These are phyloP conservation scores for Dinomys branickii DNA, from an alignment of 2,113 vertebrate species.

Conservation along the genomic window DNA sequence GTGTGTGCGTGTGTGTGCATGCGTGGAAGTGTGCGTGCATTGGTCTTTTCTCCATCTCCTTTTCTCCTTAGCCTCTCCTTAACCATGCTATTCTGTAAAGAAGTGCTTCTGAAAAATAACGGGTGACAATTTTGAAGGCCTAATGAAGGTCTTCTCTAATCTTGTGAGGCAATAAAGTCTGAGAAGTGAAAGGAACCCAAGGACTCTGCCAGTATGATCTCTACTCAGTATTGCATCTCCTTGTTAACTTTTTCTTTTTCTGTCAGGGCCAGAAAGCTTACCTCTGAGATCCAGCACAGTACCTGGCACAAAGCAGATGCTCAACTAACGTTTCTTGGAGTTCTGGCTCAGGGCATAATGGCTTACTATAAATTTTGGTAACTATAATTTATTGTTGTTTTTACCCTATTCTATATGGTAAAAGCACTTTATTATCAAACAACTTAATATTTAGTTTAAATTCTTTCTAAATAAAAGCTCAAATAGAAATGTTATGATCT, in stretches of 20 bases:
- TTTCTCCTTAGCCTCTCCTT: background rate
- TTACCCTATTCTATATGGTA: conserved; percentile 12
- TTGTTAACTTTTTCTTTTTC: background rate
- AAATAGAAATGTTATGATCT: background rate
- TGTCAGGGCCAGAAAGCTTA: background rate
- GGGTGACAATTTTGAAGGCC: background rate
- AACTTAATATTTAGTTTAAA: background rate
- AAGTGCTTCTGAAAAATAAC: conserved; percentile 2
- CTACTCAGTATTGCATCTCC: background rate
- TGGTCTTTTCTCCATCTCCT: background rate
- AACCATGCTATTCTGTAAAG: background rate
- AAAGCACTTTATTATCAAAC: background rate
- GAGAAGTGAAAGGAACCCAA: background rate
- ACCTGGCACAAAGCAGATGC: background rate
- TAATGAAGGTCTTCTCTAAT: background rate
- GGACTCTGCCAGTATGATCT: background rate
- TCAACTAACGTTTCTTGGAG: background rate
- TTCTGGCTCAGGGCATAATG: background rate
- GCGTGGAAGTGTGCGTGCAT: background rate
- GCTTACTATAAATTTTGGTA: background rate
- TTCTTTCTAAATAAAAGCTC: conserved; percentile 36
- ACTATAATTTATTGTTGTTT: background rate
- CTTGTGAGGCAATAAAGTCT: background rate
- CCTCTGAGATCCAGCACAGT: background rate
- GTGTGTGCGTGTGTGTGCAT: background rate